phyloP scores from a whole-genome alignment of 2,797 vertebrate species.

The Petrocephalus schoutedeni region DNA sequence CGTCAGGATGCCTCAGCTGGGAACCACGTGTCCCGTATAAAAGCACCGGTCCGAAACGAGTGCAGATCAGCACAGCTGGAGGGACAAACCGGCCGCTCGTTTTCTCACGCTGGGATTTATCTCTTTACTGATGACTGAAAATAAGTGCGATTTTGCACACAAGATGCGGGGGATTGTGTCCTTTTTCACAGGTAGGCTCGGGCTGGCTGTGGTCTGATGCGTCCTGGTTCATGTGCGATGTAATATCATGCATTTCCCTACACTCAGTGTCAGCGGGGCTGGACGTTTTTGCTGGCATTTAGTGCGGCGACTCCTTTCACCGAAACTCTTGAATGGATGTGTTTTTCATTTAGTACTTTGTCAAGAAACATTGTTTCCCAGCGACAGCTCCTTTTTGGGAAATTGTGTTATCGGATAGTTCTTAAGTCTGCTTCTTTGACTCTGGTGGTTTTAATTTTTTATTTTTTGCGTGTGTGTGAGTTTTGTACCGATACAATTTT shows the following conservation, averaged over 20 bases:
- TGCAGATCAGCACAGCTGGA: not conserved
- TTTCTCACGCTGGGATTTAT: not conserved
- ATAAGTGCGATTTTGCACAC: slow-evolving; percentile 49
- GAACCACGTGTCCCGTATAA: slow-evolving; percentile 38
- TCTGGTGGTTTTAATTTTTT: not conserved
- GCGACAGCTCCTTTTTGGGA: not conserved
- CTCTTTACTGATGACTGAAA: slow-evolving; percentile 47
- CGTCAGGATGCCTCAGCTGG: slow-evolving; percentile 20
- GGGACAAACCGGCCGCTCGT: not conserved
- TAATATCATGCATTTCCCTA: not conserved
- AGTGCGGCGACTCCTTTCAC: not conserved
- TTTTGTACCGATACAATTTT: not conserved
- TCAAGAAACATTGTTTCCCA: not conserved
- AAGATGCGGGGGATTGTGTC: slow-evolving; percentile 63
- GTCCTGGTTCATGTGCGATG: not conserved
- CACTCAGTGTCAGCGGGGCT: not conserved
- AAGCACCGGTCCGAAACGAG: slow-evolving; percentile 26
- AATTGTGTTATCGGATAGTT: not conserved
- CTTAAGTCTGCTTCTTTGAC: not conserved
- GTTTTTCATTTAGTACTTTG: not conserved
- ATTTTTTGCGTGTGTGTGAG: not conserved
- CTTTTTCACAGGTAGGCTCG: slow-evolving; percentile 58
- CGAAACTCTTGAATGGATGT: not conserved
- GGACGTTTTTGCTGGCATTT: not conserved
- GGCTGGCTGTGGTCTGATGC: not conserved